Conservation (phyloP, 2,797 vertebrate species). For the Anguilla megastoma region DNA sequence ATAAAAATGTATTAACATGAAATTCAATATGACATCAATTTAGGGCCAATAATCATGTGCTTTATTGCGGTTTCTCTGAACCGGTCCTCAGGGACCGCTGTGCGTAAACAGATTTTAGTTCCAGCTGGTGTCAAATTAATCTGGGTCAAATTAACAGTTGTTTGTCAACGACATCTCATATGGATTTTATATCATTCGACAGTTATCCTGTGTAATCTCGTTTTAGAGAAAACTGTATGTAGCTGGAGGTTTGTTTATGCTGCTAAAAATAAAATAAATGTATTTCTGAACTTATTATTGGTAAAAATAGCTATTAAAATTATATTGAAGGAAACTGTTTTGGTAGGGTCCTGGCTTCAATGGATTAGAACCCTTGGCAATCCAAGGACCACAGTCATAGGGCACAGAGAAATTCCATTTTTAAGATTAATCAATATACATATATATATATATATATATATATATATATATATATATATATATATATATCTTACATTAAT, state of each 20-base stretch:
- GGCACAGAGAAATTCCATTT: no score
- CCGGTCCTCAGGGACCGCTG: neutral
- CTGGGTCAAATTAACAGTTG: neutral
- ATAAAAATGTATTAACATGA: neutral
- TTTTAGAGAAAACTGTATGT: neutral
- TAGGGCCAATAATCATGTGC: slow-evolving; percentile 1
- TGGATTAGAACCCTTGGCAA: no score
- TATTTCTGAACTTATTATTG: neutral
- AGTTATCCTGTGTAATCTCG: neutral
- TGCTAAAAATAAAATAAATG: neutral
- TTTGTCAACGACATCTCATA: neutral
- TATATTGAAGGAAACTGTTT: neutral
- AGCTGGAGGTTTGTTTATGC: neutral
- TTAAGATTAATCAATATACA: no score
- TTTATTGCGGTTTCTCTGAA: neutral
- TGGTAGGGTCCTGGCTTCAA: no score
- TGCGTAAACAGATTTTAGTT: neutral
- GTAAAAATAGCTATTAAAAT: neutral
- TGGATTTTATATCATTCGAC: neutral
- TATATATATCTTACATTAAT: no score
- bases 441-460: no score
- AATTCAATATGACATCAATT: neutral
- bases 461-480: no score
- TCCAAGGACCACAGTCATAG: no score
- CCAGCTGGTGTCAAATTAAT: neutral